Conservation (phyloP, 2,888 invertebrate genomes). For the Rotaria magnacalcarata region DNA sequence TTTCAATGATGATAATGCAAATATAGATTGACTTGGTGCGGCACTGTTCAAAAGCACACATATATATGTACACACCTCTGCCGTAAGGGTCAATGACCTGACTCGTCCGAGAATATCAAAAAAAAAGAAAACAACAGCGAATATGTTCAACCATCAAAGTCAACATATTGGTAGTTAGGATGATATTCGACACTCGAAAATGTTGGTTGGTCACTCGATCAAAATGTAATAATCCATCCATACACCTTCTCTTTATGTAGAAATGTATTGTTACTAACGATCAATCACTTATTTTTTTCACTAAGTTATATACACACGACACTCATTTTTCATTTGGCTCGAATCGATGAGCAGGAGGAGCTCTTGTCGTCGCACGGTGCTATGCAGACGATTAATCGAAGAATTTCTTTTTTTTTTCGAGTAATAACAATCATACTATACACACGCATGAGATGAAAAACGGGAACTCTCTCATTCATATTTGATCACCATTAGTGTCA, state of each 20-base stretch:
- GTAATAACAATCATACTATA: constrained; percentile 15
- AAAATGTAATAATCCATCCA: constrained; percentile 7
- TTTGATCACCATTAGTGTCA: constrained; percentile 35
- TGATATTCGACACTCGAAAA: not conserved
- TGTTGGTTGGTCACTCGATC: not conserved
- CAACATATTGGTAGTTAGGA: constrained; percentile 21
- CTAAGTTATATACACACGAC: constrained; percentile 3
- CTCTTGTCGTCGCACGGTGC: not conserved
- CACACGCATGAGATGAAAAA: constrained; percentile 10
- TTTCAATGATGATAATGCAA: constrained; percentile 18
- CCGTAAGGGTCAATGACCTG: constrained; percentile 19
- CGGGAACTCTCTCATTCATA: constrained; percentile 24
- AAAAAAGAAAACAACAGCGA: not conserved
- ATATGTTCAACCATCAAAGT: not conserved
- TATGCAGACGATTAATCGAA: constrained; percentile 21
- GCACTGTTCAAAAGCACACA: not conserved
- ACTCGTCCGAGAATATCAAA: constrained; percentile 17
- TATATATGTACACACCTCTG: not conserved
- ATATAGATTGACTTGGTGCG: constrained; percentile 21
- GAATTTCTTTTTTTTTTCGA: constrained; percentile 4
- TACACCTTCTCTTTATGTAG: not conserved
- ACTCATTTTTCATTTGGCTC: constrained; percentile 6
- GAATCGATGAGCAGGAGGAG: constrained; percentile 15
- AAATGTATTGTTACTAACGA: not conserved
- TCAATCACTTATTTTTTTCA: not conserved